Evolutionary conservation across 2,113 vertebrate species (phyloP), one percentile per base, ranked within the genome.

Genomic region (Strigops habroptila): DNA sequence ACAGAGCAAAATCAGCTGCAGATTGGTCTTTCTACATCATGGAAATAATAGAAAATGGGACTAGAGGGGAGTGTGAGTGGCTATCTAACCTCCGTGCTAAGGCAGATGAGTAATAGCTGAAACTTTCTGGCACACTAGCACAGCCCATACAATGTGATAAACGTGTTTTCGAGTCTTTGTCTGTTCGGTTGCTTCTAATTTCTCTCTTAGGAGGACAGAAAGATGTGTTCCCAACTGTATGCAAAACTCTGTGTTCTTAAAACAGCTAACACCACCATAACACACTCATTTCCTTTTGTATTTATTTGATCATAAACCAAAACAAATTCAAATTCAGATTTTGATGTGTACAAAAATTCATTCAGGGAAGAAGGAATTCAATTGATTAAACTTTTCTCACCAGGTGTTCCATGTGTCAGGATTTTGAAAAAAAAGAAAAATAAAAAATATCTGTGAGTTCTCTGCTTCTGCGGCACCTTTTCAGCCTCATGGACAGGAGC

Each of bases 41-140:
- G 31, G 81, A 89, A 95, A 92, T 91, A 92, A 96, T 48, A 95
- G 95, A 95, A 93, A 97, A 96, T 91, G 75, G 48, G 81, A 65
- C 81, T 85, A 39, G 65, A 89, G 57, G 21, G 43, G 86, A 92
- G 39, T 39, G 48, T 7, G 13, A 96, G 65, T 84, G 65, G 90
- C 83, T 51, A 57, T 63, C 78, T 93, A 85, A 93, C 86, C 65
- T 84, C 37, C 0, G 3, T 65, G 68, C 44, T 62, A 25, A 69
- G 27, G 48, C 39, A 82, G 33, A 75, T 35, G 48, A 91, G 49
- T 12, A 5, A 75, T 33, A 82, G 30, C 55, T 79, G 33, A 78
- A 96, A 87, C 37, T 93, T 91, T 76, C 52, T 91, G 65, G 33
- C 41, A 82, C 41, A 33, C 24, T 27, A 86, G n/a, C 22, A 76